Conservation (phyloP, 2,888 invertebrate species). For the Ectemnius cavifrons region DNA sequence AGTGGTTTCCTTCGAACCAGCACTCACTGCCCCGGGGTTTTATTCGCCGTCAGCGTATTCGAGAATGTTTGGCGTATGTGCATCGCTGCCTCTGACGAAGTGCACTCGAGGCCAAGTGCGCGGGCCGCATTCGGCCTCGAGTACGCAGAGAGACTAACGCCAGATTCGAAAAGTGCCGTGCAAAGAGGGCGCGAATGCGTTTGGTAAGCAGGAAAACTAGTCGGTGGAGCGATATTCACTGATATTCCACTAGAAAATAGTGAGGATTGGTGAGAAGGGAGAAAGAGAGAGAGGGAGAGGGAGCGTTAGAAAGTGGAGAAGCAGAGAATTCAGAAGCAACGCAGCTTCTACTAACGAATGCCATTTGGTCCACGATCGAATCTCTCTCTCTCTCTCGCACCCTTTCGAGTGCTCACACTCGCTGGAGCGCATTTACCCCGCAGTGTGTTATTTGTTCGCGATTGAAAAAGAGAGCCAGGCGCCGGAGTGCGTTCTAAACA, state of each 20-base stretch:
- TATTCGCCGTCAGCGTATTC: too few relatives aligned
- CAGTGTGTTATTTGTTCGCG: slow-evolving; percentile 58
- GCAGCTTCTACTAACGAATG: slow-evolving; percentile 64
- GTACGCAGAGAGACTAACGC: too few relatives aligned
- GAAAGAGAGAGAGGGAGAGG: slow-evolving; percentile 21
- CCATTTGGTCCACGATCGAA: slow-evolving; percentile 55
- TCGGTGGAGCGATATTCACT: not conserved
- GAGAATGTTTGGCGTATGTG: too few relatives aligned
- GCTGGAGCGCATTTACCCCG: slow-evolving; percentile 52
- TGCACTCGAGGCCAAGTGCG: too few relatives aligned
- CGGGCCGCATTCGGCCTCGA: too few relatives aligned
- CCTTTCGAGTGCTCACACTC: not conserved
- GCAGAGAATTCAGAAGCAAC: slow-evolving; percentile 46
- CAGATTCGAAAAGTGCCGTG: too few relatives aligned
- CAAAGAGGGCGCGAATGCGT: not conserved
- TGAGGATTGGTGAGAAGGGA: not conserved
- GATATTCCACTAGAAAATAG: not conserved
- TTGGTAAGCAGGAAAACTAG: not conserved
- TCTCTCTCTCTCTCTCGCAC: slow-evolving; percentile 5
- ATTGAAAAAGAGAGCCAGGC: slow-evolving; percentile 38
- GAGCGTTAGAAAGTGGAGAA: not conserved
- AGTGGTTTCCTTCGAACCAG: too few relatives aligned
- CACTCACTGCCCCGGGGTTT: too few relatives aligned
- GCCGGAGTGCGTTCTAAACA: too few relatives aligned
- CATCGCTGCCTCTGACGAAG: too few relatives aligned